Conservation (phyloP, 2,113 vertebrate genomes). For the Dromaius novaehollandiae region DNA sequence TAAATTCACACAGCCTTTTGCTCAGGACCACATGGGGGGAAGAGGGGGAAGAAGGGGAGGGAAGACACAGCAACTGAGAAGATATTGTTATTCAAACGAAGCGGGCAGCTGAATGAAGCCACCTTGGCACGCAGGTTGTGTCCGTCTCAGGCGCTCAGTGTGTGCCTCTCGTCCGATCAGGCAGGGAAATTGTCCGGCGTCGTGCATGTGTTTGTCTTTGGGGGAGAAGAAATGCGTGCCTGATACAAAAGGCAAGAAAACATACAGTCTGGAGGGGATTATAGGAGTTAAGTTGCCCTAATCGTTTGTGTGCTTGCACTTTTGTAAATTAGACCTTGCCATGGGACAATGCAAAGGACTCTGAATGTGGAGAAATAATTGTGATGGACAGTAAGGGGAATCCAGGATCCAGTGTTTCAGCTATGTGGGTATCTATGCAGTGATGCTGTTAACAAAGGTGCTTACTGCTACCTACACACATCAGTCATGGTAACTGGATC, state of each 20-base stretch:
- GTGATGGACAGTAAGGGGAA: background rate
- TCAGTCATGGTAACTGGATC: background rate
- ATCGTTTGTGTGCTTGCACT: background rate
- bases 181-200: background rate
- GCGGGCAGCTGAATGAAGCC: constrained; percentile 66
- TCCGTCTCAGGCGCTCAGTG: background rate
- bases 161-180: background rate
- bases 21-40: background rate
- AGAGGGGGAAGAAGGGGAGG: background rate
- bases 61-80: background rate
- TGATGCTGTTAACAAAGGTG: background rate
- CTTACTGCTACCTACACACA: background rate
- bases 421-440: background rate
- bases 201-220: background rate
- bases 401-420: background rate
- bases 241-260: constrained; percentile 42
- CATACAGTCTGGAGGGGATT: constrained; percentile 31
- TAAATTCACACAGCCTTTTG: constrained; percentile 74
- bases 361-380: background rate
- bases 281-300: constrained; percentile 28
- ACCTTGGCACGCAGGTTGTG: constrained; percentile 1
- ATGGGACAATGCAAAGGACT: background rate
- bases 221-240: background rate
- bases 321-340: background rate
- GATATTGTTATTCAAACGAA: constrained; percentile 66